Conservation (phyloP, 2,888 invertebrate genomes). For the Sthenelais limicola region DNA sequence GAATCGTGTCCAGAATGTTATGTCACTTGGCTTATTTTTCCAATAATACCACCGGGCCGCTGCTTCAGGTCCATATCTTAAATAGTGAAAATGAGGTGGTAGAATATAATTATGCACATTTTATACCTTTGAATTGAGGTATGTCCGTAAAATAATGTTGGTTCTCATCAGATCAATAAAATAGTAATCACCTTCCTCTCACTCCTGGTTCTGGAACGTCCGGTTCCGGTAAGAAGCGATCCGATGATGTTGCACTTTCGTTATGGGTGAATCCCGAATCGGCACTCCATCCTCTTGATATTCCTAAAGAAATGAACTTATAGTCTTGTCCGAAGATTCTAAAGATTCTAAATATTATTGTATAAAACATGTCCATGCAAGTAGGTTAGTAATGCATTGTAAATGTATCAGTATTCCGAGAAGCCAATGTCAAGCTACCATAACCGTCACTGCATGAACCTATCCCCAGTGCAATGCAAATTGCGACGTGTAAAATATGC, state of each 20-base stretch:
- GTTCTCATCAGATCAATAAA: too few species aligned
- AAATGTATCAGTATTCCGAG: too few species aligned
- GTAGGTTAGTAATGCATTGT: too few species aligned
- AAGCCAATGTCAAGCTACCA: too few species aligned
- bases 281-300: slow-evolving; percentile 49
- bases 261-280: slow-evolving; percentile 52
- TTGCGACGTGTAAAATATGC: too few species aligned
- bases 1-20: slow-evolving; percentile 48
- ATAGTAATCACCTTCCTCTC: slow-evolving; percentile 51
- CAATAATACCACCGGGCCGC: slow-evolving; percentile 54
- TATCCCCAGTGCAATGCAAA: too few species aligned
- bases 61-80: slow-evolving; percentile 49
- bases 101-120: neutral
- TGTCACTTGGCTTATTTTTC: slow-evolving; percentile 49
- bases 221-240: slow-evolving; percentile 51
- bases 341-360: too few species aligned
- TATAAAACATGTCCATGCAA: too few species aligned
- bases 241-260: slow-evolving; percentile 46
- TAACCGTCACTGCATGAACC: too few species aligned
- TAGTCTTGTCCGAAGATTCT: too few species aligned
- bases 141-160: too few species aligned
- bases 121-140: neutral
- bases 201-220: slow-evolving; percentile 50
- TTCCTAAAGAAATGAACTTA: slow-evolving; percentile 40
- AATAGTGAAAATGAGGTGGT: neutral